Conservation (phyloP, 2,797 vertebrate species). For the Mormyrus proboscirostris region DNA sequence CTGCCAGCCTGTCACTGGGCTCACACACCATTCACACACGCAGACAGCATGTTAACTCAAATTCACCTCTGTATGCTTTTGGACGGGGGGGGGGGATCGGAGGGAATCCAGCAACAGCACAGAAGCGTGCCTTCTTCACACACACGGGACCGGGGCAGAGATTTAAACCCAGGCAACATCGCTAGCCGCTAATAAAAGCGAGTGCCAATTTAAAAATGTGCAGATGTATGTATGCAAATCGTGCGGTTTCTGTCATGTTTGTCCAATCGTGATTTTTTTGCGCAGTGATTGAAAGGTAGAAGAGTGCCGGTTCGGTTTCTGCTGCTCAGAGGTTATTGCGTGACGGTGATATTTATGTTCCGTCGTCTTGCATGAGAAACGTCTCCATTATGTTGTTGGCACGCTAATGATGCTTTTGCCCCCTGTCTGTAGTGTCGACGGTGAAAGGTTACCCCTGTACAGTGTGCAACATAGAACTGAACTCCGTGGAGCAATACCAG, state of each 20-base stretch:
- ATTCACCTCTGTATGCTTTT: too few species aligned
- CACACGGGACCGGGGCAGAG: too few species aligned
- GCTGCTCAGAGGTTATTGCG: background rate
- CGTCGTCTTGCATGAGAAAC: background rate
- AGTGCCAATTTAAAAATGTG: background rate
- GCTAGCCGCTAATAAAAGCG: background rate
- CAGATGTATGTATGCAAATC: background rate
- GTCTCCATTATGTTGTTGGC: background rate
- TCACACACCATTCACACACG: too few species aligned
- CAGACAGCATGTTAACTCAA: too few species aligned
- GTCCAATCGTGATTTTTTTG: background rate
- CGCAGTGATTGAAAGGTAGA: background rate
- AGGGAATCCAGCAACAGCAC: too few species aligned
- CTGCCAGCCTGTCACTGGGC: too few species aligned
- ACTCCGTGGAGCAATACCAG: slow-evolving; percentile 97
- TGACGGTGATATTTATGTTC: background rate
- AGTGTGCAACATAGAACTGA: slow-evolving; percentile 86
- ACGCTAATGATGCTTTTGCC: background rate
- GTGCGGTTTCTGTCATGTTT: background rate
- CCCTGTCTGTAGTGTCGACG: slow-evolving; percentile 67
- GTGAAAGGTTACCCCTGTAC: slow-evolving; percentile 85
- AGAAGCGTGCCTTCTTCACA: too few species aligned
- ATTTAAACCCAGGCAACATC: background rate
- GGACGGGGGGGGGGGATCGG: too few species aligned
- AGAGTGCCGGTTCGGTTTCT: background rate